Evolutionary conservation across 2,797 vertebrate genomes (phyloP).

Genomic region (Oophaga sylvatica): DNA sequence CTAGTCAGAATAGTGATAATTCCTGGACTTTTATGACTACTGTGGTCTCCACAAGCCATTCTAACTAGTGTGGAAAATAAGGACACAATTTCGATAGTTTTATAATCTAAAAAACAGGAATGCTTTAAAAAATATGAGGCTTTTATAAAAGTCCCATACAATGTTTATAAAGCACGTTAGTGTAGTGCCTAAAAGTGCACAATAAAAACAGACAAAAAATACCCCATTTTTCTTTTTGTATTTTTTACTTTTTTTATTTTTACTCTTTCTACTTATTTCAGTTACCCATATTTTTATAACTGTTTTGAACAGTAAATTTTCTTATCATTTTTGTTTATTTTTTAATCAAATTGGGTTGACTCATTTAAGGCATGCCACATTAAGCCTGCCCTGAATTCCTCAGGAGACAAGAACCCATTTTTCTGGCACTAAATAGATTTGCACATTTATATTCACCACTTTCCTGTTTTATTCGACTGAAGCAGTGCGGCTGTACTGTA

Average conservation of each 20-base stretch:
- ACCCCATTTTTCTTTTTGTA: not conserved
- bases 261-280: not conserved
- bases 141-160: no score
- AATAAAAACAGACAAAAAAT: not conserved
- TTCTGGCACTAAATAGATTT: slow-evolving; percentile 20
- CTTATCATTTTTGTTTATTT: not conserved
- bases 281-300: not conserved
- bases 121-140: no score
- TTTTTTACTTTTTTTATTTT: not conserved
- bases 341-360: slow-evolving; percentile 18
- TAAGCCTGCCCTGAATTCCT: slow-evolving; percentile 16
- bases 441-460: slow-evolving; percentile 37
- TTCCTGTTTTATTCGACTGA: slow-evolving; percentile 40
- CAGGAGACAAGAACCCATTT: slow-evolving; percentile 40
- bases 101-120: no score
- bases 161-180: no score
- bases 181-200: no score
- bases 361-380: not conserved
- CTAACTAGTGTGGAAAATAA: no score
- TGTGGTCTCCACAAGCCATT: no score
- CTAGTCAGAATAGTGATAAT: no score
- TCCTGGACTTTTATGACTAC: no score
- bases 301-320: not conserved
- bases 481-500: slow-evolving; percentile 43
- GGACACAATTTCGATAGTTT: no score